Conservation (phyloP, 2,113 vertebrate species). For the Cyphomyrus discorhynchus region DNA sequence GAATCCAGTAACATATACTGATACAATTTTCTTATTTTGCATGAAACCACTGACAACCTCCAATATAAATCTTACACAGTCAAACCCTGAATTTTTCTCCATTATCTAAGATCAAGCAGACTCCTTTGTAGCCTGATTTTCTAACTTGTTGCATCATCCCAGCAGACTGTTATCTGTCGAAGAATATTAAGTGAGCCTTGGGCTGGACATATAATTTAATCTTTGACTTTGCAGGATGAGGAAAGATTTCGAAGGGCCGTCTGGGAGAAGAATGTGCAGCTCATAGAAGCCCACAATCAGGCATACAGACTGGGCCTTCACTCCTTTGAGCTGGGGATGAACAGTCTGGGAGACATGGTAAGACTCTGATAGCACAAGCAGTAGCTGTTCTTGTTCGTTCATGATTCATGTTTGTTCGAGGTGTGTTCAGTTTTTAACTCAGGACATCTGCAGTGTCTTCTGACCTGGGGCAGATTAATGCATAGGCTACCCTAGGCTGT, state of each 20-base stretch:
- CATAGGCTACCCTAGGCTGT: not conserved
- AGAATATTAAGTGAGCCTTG: not conserved
- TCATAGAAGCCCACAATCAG: conserved; percentile 80
- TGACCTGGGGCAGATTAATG: not conserved
- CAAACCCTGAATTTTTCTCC: not conserved
- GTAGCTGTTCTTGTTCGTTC: not conserved
- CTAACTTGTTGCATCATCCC: not conserved
- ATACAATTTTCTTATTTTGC: not conserved
- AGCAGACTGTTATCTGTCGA: not conserved
- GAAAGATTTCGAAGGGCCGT: conserved; percentile 69
- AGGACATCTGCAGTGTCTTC: not conserved
- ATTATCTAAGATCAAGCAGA: not conserved
- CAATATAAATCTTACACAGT: not conserved
- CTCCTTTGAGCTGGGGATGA: conserved; percentile 83
- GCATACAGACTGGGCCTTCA: conserved; percentile 75
- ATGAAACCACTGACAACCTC: not conserved
- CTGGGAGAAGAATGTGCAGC: conserved; percentile 84
- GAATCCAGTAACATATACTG: not conserved
- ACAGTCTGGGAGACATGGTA: conserved; percentile 91
- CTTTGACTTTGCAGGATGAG: conserved; percentile 60
- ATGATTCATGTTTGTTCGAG: not conserved
- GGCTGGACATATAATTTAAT: not conserved
- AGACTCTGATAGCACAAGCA: conserved; percentile 27
- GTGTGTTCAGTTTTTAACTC: not conserved
- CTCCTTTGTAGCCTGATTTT: not conserved